These are phyloP conservation scores for Oreotrochilus melanogaster DNA, from an alignment of 2,113 vertebrate genomes.

Conservation along the genomic window DNA sequence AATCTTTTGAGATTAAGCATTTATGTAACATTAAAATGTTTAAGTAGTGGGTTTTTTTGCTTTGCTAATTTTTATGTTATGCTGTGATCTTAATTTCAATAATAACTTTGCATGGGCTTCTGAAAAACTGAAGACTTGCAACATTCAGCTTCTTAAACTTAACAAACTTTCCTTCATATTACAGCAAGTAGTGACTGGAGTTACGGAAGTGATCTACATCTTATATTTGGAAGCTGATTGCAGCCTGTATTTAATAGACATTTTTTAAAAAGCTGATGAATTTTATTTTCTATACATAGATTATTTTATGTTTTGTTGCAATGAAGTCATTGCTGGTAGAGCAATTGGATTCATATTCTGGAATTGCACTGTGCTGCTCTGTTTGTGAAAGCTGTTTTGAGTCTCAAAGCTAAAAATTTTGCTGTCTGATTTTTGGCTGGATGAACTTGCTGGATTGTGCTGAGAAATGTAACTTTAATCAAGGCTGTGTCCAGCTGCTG, in stretches of 20 bases:
- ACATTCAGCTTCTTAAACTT: background rate
- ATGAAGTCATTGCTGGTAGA: background rate
- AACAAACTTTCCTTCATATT: background rate
- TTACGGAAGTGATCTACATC: background rate
- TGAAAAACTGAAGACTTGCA: background rate
- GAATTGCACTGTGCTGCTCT: background rate
- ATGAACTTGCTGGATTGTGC: background rate
- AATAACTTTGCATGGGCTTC: background rate
- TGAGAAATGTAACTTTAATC: background rate
- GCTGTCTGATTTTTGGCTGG: background rate
- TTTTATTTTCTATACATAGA: background rate
- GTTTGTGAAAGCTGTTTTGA: background rate
- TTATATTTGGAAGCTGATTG: background rate
- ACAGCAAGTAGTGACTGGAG: background rate
- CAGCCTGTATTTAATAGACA: background rate
- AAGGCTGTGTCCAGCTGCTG: constrained; percentile 44
- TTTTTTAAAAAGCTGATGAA: background rate
- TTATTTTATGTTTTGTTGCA: background rate
- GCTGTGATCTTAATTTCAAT: background rate
- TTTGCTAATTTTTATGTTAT: background rate
- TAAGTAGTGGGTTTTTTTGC: background rate
- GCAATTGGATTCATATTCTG: background rate
- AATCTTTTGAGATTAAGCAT: background rate
- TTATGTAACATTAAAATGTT: background rate
- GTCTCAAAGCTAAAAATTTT: background rate